These are phyloP conservation scores for Pocillopora verrucosa DNA, from an alignment of 64 coral and sea anemone species.

Conservation along the genomic window DNA sequence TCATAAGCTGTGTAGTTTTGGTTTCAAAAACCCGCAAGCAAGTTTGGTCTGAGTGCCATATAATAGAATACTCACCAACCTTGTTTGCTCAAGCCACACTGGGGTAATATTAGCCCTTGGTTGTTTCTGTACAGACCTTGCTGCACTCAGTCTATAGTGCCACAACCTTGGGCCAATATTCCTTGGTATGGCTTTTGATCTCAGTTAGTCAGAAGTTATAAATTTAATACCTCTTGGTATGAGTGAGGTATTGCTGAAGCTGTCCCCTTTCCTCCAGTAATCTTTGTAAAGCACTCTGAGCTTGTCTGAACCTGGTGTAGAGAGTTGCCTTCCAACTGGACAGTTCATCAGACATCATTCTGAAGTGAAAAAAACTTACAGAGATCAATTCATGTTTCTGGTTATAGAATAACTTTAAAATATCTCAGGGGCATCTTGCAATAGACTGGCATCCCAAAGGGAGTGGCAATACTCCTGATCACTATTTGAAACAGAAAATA, in stretches of 20 bases:
- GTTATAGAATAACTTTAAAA: no score
- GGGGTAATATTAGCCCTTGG: no score
- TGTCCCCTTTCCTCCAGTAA: conserved; percentile 82
- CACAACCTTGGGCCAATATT: neutral
- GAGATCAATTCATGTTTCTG: neutral
- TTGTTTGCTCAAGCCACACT: no score
- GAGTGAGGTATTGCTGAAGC: conserved; percentile 66
- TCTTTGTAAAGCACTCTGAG: conserved; percentile 83
- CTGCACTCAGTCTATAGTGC: neutral
- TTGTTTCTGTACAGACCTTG: no score
- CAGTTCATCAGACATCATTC: conserved; percentile 99
- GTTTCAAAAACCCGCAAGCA: no score
- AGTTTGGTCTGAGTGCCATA: no score
- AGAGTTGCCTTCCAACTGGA: conserved; percentile 84
- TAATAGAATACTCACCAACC: no score
- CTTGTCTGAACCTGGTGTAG: conserved; percentile 73
- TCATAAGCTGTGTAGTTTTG: no score
- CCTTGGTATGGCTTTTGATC: neutral
- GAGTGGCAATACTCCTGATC: no score
- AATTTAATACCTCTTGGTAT: conserved; percentile 70
- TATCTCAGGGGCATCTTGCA: no score
- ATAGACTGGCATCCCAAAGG: no score
- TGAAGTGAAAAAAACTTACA: neutral
- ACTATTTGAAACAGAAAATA: no score
- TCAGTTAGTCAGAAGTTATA: neutral